These are phyloP conservation scores for Oryzias curvinotus DNA, from an alignment of 2,113 vertebrate species.

Conservation along the genomic window DNA sequence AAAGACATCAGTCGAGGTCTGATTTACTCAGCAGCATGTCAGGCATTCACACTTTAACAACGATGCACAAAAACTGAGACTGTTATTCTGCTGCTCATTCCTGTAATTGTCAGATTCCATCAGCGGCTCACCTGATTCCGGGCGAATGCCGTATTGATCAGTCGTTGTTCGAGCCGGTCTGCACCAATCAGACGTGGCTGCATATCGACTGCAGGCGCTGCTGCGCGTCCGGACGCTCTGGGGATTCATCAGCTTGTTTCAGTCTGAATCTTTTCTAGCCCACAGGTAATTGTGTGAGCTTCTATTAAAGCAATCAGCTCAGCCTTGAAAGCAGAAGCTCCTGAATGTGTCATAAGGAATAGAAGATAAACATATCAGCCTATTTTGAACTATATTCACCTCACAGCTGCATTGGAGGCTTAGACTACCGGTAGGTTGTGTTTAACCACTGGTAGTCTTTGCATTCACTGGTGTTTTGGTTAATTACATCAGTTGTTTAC, in stretches of 20 bases:
- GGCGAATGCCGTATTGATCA: slow-evolving; percentile 30
- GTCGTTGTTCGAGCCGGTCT: slow-evolving; percentile 20
- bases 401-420: too few species aligned
- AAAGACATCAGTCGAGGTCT: too few species aligned
- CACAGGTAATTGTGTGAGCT: background rate
- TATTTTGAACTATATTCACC: background rate
- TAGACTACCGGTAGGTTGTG: too few species aligned
- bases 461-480: too few species aligned
- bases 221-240: slow-evolving; percentile 12
- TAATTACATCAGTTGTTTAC: too few species aligned
- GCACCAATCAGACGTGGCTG: slow-evolving; percentile 20
- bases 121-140: slow-evolving; percentile 20
- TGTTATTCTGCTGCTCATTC: slow-evolving; percentile 1
- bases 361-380: background rate
- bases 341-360: slow-evolving; percentile 10
- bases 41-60: background rate
- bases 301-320: slow-evolving; percentile 23
- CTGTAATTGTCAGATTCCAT: background rate
- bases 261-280: slow-evolving; percentile 10
- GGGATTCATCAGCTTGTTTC: slow-evolving; percentile 25
- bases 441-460: too few species aligned
- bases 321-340: background rate
- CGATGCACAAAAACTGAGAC: background rate
- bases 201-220: slow-evolving; percentile 8
- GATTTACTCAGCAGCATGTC: too few species aligned